Evolutionary conservation across 2,888 invertebrate species (phyloP).

Genomic region (Coronaproctus castanopsis): DNA sequence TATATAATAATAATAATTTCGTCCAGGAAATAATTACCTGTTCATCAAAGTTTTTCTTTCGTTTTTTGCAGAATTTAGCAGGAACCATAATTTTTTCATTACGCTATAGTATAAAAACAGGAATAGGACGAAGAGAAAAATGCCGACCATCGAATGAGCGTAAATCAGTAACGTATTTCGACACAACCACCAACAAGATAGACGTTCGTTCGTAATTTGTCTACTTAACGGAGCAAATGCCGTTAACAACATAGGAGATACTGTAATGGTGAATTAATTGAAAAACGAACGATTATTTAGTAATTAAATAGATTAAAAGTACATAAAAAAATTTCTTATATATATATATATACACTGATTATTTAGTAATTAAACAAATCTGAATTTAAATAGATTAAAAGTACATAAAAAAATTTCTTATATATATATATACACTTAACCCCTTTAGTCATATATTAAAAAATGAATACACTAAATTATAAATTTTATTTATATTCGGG

Average conservation of each 20-base stretch:
- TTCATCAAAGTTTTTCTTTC: slow-evolving; percentile 5
- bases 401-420: too few species aligned
- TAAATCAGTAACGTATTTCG: slow-evolving; percentile 22
- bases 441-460: too few species aligned
- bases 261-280: slow-evolving; percentile 3
- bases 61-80: slow-evolving; percentile 7
- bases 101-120: slow-evolving; percentile 20
- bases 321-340: background rate
- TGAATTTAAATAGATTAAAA: too few species aligned
- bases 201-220: slow-evolving; percentile 9
- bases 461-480: too few species aligned
- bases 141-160: slow-evolving; percentile 19
- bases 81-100: slow-evolving; percentile 15
- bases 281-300: too few species aligned
- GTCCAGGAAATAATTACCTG: slow-evolving; percentile 5
- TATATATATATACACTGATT: too few species aligned
- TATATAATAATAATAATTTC: too few species aligned
- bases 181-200: slow-evolving; percentile 20
- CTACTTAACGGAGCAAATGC: slow-evolving; percentile 11
- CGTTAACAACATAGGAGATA: slow-evolving; percentile 8
- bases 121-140: slow-evolving; percentile 20
- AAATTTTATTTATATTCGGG: too few species aligned
- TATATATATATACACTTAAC: too few species aligned
- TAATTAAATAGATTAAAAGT: background rate
- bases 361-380: too few species aligned